Conservation (phyloP, 2,888 invertebrate genomes). For the Pachydiplax longipennis region DNA sequence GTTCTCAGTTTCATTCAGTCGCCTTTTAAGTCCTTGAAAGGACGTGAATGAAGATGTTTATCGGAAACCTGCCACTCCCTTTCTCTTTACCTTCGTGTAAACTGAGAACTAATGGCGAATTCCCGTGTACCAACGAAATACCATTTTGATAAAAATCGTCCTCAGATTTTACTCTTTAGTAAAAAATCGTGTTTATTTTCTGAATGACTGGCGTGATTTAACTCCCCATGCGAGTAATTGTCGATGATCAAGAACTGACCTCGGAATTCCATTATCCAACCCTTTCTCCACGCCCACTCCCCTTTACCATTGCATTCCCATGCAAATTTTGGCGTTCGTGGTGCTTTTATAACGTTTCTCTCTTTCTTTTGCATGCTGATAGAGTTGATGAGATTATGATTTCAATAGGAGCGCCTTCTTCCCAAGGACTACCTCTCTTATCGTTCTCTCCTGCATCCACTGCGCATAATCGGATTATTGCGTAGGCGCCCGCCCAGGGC, state of each 20-base stretch:
- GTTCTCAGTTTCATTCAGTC: background rate
- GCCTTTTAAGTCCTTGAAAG: background rate
- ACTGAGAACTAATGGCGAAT: background rate
- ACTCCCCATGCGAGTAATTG: background rate
- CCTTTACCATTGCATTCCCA: background rate
- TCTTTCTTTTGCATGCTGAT: too few species aligned
- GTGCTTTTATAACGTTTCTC: too few species aligned
- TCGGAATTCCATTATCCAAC: background rate
- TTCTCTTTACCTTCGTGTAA: background rate
- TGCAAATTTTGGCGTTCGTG: background rate
- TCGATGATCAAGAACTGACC: background rate
- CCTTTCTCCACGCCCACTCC: background rate
- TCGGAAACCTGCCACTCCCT: background rate
- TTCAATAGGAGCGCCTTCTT: too few species aligned
- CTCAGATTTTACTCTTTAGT: background rate
- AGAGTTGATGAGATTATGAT: too few species aligned
- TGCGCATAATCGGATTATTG: too few species aligned
- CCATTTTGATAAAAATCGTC: background rate
- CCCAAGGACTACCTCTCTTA: too few species aligned
- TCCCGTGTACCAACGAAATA: background rate
- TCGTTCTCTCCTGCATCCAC: too few species aligned
- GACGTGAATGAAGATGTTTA: constrained; percentile 13
- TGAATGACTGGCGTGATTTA: background rate
- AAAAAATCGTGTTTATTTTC: background rate
- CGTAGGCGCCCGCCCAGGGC: too few species aligned